Base-by-base conservation (phyloP, 1,140 invertebrate genomes). In the Scylla paramamosain region DNA sequence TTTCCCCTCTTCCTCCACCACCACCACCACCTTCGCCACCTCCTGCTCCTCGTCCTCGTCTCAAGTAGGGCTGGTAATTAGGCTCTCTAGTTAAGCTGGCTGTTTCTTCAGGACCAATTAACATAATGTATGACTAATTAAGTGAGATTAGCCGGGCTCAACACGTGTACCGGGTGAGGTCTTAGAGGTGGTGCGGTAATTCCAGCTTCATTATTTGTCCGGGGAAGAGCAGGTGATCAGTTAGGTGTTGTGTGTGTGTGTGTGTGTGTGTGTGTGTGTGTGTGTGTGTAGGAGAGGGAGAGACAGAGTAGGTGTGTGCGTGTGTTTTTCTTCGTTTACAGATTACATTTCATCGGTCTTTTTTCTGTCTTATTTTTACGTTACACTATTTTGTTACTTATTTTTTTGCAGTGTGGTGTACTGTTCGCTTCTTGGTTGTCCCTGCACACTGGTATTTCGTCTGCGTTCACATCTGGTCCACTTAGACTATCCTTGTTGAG, bases 91-190 rank as follows among this genome's bases (percentile, higher is more conserved):
- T 95, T 93, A 95, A 93, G 91, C 94, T 92, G 91, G 90, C 94
- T 93, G 94, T 89, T 95, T 95, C 94, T 95, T 92, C 59, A 91
- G 28, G 91, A 93, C 94, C 95, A 95, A 95, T 95, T 95, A 95
- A 86, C 95, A 95, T 95, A 95, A 95, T 95, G 95, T 95, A 95
- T 95, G 95, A 95, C 95, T 95, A 95, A 95, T 95, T 95, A 95
- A 67, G 48, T 67, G 31, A 77, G 93, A 94, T 95, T 95, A 93
- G 86, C 92, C 46, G 45, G 39, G 89, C 88, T 95, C 82, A 94
- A 95, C 95, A 93, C 45, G 92, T 82, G 86, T 88, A 29, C 31
- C 12, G 59, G 32, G 16, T 31, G 52, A 12, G n/a, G 25, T 14
- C 67, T 10, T 28, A 14, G 67, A 29, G n/a, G 91, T 31, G 59